These are phyloP conservation scores for Tragelaphus imberbis DNA, from an alignment of 2,113 vertebrate species.

Conservation along the genomic window DNA sequence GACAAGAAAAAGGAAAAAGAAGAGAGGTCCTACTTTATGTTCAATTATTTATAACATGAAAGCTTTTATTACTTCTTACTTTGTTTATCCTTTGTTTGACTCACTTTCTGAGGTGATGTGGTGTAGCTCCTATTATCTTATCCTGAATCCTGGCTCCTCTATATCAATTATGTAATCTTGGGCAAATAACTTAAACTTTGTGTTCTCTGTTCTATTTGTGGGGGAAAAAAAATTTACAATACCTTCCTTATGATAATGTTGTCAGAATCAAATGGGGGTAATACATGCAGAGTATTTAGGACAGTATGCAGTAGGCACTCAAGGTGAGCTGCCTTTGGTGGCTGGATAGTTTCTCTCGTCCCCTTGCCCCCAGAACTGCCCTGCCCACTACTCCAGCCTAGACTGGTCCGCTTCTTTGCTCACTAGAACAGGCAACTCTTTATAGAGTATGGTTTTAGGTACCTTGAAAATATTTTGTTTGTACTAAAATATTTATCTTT, in stretches of 20 bases:
- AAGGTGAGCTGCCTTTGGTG: not conserved
- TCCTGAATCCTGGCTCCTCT: not conserved
- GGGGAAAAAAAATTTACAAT: not conserved
- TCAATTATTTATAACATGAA: not conserved
- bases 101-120: not conserved
- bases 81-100: constrained; percentile 18
- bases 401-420: not conserved
- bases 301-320: not conserved
- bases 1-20: constrained; percentile 21
- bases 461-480: not conserved
- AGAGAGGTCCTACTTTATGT: not conserved
- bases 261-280: constrained; percentile 5
- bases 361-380: not conserved
- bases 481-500: not conserved
- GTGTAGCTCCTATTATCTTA: not conserved
- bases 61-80: constrained; percentile 6
- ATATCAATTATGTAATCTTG: not conserved
- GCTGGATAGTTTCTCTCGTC: not conserved
- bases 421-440: not conserved
- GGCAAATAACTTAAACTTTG: not conserved
- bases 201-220: not conserved
- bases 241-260: not conserved
- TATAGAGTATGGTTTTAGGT: not conserved
- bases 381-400: not conserved
- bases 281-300: not conserved